phyloP scores from a whole-genome alignment of 2,888 invertebrate genomes.

The Escarpia spicata region DNA sequence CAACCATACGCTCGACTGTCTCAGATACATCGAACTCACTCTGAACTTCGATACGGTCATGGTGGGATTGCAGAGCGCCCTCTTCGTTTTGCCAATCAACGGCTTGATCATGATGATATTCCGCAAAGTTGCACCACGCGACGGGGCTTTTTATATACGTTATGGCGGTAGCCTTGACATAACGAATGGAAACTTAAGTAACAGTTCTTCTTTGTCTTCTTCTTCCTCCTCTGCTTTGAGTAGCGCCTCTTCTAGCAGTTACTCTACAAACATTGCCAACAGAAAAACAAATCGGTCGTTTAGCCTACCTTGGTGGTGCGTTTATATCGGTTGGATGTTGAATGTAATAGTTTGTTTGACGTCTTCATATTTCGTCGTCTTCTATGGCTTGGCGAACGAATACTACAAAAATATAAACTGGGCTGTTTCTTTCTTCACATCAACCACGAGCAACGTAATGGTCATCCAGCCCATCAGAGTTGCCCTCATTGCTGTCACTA shows the following conservation, averaged over 20 bases:
- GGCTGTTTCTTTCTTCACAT: not conserved
- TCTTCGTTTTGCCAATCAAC: conserved; percentile 53
- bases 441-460: not conserved
- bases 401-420: not conserved
- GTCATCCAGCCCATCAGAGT: not conserved
- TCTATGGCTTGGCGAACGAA: not conserved
- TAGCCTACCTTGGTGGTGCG: not conserved
- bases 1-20: conserved; percentile 44
- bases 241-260: too few relatives aligned
- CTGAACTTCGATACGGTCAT: conserved; percentile 45
- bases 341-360: not conserved
- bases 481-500: not conserved
- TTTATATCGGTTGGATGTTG: not conserved
- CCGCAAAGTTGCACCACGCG: not conserved
- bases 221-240: too few relatives aligned
- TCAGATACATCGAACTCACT: conserved; percentile 34
- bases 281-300: not conserved
- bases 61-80: conserved; percentile 50
- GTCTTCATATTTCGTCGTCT: not conserved
- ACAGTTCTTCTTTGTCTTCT: too few relatives aligned
- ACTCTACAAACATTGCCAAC: not conserved
- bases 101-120: conserved; percentile 49
- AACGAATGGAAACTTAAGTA: too few relatives aligned
- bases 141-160: not conserved
- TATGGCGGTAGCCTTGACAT: not conserved